phyloP scores from a whole-genome alignment of 2,888 invertebrate species.

The Dichetophora obliterata region DNA sequence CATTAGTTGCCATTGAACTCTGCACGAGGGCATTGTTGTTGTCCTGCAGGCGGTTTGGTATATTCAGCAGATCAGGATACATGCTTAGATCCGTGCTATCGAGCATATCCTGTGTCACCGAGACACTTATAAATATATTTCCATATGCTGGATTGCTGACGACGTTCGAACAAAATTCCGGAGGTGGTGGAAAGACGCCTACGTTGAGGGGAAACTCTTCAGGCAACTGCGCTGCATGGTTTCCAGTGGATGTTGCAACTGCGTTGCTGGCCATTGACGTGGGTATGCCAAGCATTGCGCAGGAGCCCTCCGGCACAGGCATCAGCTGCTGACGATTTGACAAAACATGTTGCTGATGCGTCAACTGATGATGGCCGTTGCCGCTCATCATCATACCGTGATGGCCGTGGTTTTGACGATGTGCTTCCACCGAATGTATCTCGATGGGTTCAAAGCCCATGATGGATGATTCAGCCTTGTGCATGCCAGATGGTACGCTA shows the following conservation, averaged over 20 bases:
- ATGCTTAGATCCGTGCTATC: constrained; percentile 75
- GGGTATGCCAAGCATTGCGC: constrained; percentile 64
- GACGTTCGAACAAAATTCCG: constrained; percentile 73
- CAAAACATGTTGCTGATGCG: constrained; percentile 43
- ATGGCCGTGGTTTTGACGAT: constrained; percentile 55
- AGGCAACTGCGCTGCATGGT: constrained; percentile 50
- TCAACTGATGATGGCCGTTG: constrained; percentile 43
- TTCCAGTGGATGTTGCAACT: background rate
- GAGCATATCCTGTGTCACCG: constrained; percentile 79
- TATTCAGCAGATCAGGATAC: constrained; percentile 85
- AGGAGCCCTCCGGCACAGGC: constrained; percentile 63
- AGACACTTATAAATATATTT: constrained; percentile 88
- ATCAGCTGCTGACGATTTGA: constrained; percentile 57
- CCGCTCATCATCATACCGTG: constrained; percentile 46
- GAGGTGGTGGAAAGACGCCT: constrained; percentile 72
- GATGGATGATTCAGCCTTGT: constrained; percentile 66
- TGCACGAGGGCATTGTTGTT: constrained; percentile 46
- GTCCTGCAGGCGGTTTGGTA: constrained; percentile 73
- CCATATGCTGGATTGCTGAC: constrained; percentile 68
- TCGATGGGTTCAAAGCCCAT: constrained; percentile 76
- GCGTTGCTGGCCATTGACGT: constrained; percentile 56
- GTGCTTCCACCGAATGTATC: constrained; percentile 73
- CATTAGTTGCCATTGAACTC: constrained; percentile 12
- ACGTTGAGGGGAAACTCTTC: constrained; percentile 71
- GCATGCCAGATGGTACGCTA: constrained; percentile 71